Percentiles rank a stretch among this genome's conserved stretches.
These are phyloP conservation scores for Porites cylindrica DNA, from an alignment of 92 coral and sea anemone genomes.

Conservation along the genomic window DNA sequence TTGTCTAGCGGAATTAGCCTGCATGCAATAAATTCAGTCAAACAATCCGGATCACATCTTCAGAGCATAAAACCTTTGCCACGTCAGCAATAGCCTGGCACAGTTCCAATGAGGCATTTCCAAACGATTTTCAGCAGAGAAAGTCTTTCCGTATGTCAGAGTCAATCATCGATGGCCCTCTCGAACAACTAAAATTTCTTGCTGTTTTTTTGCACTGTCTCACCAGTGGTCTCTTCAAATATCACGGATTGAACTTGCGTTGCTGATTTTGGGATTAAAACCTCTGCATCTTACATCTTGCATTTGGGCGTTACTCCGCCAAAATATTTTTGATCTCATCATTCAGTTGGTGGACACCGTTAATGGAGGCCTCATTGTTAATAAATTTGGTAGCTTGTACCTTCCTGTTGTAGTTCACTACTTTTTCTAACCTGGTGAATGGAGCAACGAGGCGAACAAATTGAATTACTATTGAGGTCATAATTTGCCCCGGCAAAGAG, in stretches of 20 bases:
- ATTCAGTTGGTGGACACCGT: conserved; percentile 2
- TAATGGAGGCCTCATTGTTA: not conserved
- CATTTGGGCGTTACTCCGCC: not conserved
- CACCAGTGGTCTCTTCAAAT: conserved; percentile 9
- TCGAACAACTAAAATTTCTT: conserved; percentile 1
- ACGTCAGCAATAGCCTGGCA: conserved; percentile 18
- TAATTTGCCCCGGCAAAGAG: too few relatives aligned
- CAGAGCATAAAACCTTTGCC: conserved; percentile 24
- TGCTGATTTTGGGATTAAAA: conserved; percentile 1
- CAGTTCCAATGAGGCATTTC: conserved; percentile 5
- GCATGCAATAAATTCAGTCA: too few relatives aligned
- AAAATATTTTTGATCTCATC: conserved; percentile 12
- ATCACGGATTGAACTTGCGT: conserved; percentile 7
- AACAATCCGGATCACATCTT: not conserved
- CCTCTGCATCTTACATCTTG: not conserved
- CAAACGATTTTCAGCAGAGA: conserved; percentile 5
- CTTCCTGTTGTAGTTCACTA: too few relatives aligned
- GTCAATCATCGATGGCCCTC: conserved; percentile 5
- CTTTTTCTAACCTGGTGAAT: too few relatives aligned
- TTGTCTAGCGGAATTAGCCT: not conserved
- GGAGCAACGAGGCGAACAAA: too few relatives aligned
- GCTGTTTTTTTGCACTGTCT: conserved; percentile 7
- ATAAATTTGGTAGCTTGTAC: too few relatives aligned
- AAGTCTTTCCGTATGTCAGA: conserved; percentile 3
- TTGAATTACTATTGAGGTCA: too few relatives aligned